Conservation (phyloP, 2,113 vertebrate genomes). For the Corapipo altera region DNA sequence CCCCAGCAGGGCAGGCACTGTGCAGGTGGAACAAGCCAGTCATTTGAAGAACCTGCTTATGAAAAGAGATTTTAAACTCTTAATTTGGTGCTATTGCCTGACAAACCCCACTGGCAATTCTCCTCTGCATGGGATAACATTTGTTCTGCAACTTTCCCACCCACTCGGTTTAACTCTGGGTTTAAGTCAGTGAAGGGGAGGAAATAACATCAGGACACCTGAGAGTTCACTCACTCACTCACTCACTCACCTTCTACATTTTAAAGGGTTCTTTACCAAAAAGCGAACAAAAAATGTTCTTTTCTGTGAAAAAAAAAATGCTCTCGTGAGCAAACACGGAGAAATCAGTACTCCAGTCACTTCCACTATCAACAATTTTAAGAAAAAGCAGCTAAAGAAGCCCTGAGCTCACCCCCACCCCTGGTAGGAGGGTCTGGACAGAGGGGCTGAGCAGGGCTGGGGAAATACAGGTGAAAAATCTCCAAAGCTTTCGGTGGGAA, state of each 20-base stretch:
- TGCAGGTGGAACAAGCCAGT: neutral
- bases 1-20: neutral
- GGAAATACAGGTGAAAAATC: no score
- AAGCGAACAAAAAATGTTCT: neutral
- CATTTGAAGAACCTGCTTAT: neutral
- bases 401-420: neutral
- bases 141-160: neutral
- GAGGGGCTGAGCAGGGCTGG: neutral
- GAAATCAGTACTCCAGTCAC: neutral
- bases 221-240: neutral
- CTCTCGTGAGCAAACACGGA: fast-evolving
- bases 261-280: neutral
- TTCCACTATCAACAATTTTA: neutral
- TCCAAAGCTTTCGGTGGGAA: fast-evolving
- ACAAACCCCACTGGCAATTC: neutral
- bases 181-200: neutral
- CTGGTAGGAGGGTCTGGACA: no score
- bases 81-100: neutral
- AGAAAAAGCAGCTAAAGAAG: neutral
- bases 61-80: neutral
- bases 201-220: neutral
- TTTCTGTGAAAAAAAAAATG: neutral
- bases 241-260: neutral
- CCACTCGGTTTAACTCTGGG: neutral
- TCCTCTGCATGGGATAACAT: neutral